phyloP scores from a whole-genome alignment of 2,888 invertebrate genomes.

The Rhodophaea formosa region DNA sequence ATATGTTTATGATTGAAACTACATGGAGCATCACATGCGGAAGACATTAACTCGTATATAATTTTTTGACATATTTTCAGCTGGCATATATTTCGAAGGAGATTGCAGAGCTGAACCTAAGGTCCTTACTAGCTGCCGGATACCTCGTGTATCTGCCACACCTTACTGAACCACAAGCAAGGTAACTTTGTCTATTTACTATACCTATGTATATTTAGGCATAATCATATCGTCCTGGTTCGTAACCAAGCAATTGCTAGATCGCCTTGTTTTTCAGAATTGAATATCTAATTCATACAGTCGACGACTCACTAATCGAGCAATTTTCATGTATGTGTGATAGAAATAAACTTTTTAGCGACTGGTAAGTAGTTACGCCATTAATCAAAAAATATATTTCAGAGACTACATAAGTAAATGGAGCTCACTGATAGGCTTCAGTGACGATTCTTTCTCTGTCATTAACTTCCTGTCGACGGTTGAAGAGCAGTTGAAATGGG shows the following conservation, averaged over 20 bases:
- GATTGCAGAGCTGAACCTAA: constrained; percentile 82
- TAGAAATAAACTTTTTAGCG: too few relatives aligned
- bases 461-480: constrained; percentile 63
- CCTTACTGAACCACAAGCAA: constrained; percentile 85
- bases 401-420: constrained; percentile 71
- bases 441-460: constrained; percentile 59
- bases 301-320: too few relatives aligned
- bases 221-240: too few relatives aligned
- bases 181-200: constrained; percentile 41
- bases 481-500: constrained; percentile 90
- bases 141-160: constrained; percentile 88
- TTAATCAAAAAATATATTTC: constrained; percentile 10
- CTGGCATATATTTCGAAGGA: constrained; percentile 82
- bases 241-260: too few relatives aligned
- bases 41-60: neutral
- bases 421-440: constrained; percentile 70
- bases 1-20: too few relatives aligned
- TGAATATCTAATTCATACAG: too few relatives aligned
- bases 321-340: too few relatives aligned
- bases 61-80: constrained; percentile 53
- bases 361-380: too few relatives aligned
- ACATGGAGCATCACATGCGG: too few relatives aligned
- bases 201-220: neutral
- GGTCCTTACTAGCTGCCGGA: constrained; percentile 87
- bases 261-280: too few relatives aligned